Evolutionary conservation across 2,113 vertebrate species (phyloP), one percentile per base, ranked within the genome.

Genomic region (Chaetorhynchus papuensis): DNA sequence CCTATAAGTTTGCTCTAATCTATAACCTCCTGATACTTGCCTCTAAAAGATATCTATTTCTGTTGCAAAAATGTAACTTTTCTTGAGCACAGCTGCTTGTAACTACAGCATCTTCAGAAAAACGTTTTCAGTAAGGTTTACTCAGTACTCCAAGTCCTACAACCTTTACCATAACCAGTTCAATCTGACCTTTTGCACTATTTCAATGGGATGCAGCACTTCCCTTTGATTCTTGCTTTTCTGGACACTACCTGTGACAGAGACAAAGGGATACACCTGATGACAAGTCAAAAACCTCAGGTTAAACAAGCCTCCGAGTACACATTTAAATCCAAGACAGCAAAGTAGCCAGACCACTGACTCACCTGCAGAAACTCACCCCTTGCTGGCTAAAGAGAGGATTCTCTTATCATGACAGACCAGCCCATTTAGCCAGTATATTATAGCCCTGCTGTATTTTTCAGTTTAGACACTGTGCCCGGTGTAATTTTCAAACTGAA

Each of bases 361-460:
- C 24, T 70, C 42, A 66, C 2, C 0, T 66, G 30, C 37, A 49
- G 30, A 60, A 81, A 74, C 2, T 1, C 21, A 30, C 0, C 0
- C 6, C 39, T 54, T 68, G 44, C 21, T 85, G n/a, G 31, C 19
- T 76, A 35, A 74, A 64, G 47, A 54, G 24, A 63, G 1, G 12
- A 31, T 35, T 75, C 56, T 70, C 56, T 23, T 45, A 16, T 15
- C 42, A 54, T 7, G 28, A 76, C 7, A 18, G 56, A 86, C 15
- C n/a, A 63, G 21, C n/a, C n/a, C 30, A 52, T 41, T 54, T 61
- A 65, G 26, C 7, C 35, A 92, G 31, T 14, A 41, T n/a, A 87
- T 35, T 53, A 30, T 14, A 71, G 53, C 11, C 26, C 26, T 77
- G 70, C 2, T 37, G 8, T 14, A 24, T 30, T 44, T 88, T 86